Evolutionary conservation across 92 coral and sea anemone species (phyloP), one percentile per base, ranked within the genome.

Genomic region (Phenganax marumi): DNA sequence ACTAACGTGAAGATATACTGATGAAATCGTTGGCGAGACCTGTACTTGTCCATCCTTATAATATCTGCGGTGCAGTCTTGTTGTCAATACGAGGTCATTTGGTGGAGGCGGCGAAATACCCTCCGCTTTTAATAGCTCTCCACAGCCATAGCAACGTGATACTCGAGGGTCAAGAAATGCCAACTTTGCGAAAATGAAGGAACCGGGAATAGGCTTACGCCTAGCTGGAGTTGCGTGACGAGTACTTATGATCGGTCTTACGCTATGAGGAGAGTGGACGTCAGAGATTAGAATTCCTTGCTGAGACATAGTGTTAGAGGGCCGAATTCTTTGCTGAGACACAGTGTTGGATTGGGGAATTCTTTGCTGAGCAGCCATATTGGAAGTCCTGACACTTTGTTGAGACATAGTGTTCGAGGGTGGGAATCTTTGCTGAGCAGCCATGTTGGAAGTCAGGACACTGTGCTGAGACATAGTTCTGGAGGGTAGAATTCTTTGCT

Each of bases 61-160:
- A 39, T 66, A 87, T 72, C 33, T 16, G 10, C 87, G 64, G 54
- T 61, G 62, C 22, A 75, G 81, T 73, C 83, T 80, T 68, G 89
- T 71, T 83, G 68, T 62, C 69, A 83, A 26, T 54, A 73, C 86
- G 23, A 86, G 76, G 57, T 85, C 89, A 73, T 88, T 68, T 2
- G 89, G 89, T 61, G 86, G 77, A 24, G 51, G 49, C 49, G 89
- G 89, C 58, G 71, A 70, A 50, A 68, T 11, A 16, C 88, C 91
- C 49, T 50, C 75, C 50, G 86, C 86, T 80, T 88, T 88, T 50
- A 88, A 75, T 51, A 63, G 12, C 33, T 80, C 62, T 5, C 84
- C 80, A 52, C 91, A 89, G 33, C 91, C 89, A 71, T 85, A 74
- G 54, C 91, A 89, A 56, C 39, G 52, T 13, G 89, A 81, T 43